These are phyloP conservation scores for Heteromurus nitidus DNA, from an alignment of 2,888 invertebrate genomes.

Conservation along the genomic window DNA sequence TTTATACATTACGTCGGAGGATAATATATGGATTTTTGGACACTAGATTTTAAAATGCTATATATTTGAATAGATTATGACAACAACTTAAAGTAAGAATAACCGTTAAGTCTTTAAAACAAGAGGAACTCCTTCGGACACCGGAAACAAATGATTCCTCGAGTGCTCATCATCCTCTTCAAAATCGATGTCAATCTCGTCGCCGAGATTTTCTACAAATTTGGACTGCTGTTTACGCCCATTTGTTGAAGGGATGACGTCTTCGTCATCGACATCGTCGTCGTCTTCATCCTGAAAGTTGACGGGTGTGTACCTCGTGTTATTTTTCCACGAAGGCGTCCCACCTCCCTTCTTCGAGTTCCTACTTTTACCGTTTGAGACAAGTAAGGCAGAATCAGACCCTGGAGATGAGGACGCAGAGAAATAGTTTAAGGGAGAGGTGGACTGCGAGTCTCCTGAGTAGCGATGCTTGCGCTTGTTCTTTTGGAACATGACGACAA, in stretches of 20 bases:
- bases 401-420: neutral
- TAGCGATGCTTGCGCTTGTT: conserved; percentile 25
- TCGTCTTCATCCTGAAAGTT: conserved; percentile 67
- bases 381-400: conserved; percentile 34
- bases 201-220: neutral
- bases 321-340: conserved; percentile 32
- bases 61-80: neutral
- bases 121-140: conserved; percentile 70
- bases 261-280: conserved; percentile 69
- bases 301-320: conserved; percentile 64
- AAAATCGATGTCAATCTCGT: conserved; percentile 6
- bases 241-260: too few relatives aligned
- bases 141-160: neutral
- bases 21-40: too few relatives aligned
- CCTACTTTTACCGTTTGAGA: neutral
- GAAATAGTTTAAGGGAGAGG: conserved; percentile 31
- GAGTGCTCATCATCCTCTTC: conserved; percentile 56
- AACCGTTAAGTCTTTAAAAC: conserved; percentile 72
- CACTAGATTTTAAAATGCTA: too few relatives aligned
- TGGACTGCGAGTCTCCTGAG: neutral
- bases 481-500: conserved; percentile 62
- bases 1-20: too few relatives aligned
- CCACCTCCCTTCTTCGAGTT: neutral
- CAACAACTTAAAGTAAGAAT: conserved; percentile 29
- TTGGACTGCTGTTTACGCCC: neutral